These are phyloP conservation scores for Tetraodon nigroviridis DNA, from an alignment of 2,113 vertebrate species.

Conservation along the genomic window DNA sequence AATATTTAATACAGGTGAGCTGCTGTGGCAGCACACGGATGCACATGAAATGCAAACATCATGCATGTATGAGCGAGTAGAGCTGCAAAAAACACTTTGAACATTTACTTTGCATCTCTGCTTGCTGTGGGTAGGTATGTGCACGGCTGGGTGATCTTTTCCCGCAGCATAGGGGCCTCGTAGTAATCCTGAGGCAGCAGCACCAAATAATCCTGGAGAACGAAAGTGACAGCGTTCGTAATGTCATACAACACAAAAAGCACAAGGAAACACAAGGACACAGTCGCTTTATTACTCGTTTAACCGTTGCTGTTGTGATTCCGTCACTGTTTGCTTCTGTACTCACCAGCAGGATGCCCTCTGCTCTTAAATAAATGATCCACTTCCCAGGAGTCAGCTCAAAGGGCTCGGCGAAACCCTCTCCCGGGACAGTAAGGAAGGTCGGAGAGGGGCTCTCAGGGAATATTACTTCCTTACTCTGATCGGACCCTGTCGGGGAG, in stretches of 20 bases:
- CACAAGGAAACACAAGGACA: not conserved
- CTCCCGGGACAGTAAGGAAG: constrained; percentile 86
- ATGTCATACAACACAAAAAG: not conserved
- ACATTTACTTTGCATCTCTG: constrained; percentile 76
- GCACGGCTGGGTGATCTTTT: constrained; percentile 83
- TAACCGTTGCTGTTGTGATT: not conserved
- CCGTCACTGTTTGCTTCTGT: not conserved
- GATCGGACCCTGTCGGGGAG: constrained; percentile 70
- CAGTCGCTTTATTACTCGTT: not conserved
- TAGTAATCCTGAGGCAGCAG: constrained; percentile 90
- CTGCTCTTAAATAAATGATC: constrained; percentile 80
- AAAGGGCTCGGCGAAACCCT: constrained; percentile 80
- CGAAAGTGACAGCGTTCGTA: not conserved
- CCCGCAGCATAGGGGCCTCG: constrained; percentile 80
- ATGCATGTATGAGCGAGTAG: too few relatives aligned
- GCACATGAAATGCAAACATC: too few relatives aligned
- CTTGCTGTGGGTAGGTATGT: constrained; percentile 40
- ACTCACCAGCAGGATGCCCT: constrained; percentile 88
- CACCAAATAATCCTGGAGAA: constrained; percentile 86
- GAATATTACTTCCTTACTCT: constrained; percentile 84
- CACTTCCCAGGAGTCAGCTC: constrained; percentile 79
- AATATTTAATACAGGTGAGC: too few relatives aligned
- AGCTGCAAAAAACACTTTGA: not conserved
- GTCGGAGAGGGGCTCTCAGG: constrained; percentile 78
- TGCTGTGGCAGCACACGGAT: too few relatives aligned